Base-by-base conservation (phyloP, 2,888 invertebrate genomes). In the Lacanobia oleracea region DNA sequence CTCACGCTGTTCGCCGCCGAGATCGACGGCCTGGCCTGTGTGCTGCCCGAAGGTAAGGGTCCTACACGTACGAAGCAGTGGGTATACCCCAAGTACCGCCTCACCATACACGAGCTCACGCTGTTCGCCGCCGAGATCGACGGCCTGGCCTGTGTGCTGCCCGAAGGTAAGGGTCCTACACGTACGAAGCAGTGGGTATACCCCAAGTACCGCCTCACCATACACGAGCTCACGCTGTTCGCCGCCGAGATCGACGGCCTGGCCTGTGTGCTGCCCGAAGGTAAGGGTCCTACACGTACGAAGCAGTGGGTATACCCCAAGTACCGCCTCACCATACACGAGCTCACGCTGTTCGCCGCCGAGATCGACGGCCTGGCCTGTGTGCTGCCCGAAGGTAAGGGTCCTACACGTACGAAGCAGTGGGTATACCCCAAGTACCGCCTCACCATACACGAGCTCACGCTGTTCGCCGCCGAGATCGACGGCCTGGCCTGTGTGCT, bases 361-460 rank as follows among this genome's bases (percentile, higher is more conserved):
- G 98, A 99, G 96, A 98, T 99, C 64, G 97, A 98, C 81, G 97
- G 97, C 81, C 96, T 99, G 75, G 98, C 98, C 50, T 99, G 99
- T 91, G 97, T 98, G 81, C 96, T 99, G 77, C 98, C 98, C 37
- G 99, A 99, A 92, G 97, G 98, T 95, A 43, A 33, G 4, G 27
- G 3, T 27, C 1, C 27, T 27, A n/a, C n/a, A n/a, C n/a, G n/a
- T n/a, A n/a, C 27, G 2, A 1, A 27, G 27, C 27, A 27, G 27
- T 27, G 27, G 27, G 27, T 27, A 27, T n/a, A 96, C 89, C 95
- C 96, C 89, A 98, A 98, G 92, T 98, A 98, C 92, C 98, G 98
- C 89, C 96, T 99, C 67, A 98, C 98, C 1, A 97, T 99, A 79
- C 98, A 98, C 91, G 99, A 99, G 93, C 95, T 99, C 23, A 98